These are phyloP conservation scores for Eospalax fontanierii DNA, from an alignment of 2,797 vertebrate species.

Conservation along the genomic window DNA sequence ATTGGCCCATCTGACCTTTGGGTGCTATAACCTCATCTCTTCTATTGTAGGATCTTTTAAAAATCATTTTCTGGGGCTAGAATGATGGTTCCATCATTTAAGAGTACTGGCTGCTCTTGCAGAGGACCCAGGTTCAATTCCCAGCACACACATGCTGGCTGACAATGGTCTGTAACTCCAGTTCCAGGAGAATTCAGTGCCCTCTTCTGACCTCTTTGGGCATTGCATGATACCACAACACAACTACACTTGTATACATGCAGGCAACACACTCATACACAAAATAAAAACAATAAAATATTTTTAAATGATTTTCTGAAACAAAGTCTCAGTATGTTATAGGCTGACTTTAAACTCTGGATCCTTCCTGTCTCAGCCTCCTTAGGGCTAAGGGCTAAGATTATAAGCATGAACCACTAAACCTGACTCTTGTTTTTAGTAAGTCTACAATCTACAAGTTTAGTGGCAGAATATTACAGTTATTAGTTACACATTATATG, in stretches of 20 bases:
- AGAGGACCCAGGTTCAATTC: no score
- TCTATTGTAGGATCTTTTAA: not conserved
- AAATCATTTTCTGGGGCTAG: not conserved
- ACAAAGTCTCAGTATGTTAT: not conserved
- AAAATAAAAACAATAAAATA: no score
- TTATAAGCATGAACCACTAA: not conserved
- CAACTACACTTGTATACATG: no score
- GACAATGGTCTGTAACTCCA: no score
- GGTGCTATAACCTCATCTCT: not conserved
- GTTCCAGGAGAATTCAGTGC: no score
- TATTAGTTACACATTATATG: not conserved
- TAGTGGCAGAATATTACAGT: not conserved
- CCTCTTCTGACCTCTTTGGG: no score
- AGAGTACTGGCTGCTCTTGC: no score
- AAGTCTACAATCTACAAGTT: not conserved
- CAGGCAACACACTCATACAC: no score
- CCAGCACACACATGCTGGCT: no score
- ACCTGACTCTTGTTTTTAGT: not conserved
- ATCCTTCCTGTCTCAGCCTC: not conserved
- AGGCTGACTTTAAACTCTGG: not conserved
- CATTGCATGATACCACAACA: no score
- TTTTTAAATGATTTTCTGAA: conserved; percentile 3
- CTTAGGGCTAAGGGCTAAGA: not conserved
- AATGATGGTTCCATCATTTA: no score
- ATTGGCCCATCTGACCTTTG: not conserved